Conservation (phyloP, 2,888 invertebrate species). For the Myopa testacea region DNA sequence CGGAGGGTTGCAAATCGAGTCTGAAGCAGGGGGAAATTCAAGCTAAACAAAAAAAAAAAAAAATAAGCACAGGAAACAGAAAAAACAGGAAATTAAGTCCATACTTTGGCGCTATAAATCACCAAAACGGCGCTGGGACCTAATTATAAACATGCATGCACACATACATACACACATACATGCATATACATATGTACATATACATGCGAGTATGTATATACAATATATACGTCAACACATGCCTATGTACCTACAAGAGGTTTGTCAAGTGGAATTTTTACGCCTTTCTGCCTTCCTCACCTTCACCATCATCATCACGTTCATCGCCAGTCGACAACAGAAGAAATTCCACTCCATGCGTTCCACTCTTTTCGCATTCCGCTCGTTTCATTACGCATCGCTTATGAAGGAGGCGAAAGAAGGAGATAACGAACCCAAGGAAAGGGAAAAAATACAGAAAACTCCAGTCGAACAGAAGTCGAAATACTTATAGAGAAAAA, state of each 20-base stretch:
- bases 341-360: neutral
- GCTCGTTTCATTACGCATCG: too few relatives aligned
- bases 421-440: too few relatives aligned
- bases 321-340: neutral
- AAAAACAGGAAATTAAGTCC: neutral
- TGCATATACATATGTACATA: too few relatives aligned
- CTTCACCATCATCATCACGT: neutral
- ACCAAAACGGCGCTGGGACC: neutral
- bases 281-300: neutral
- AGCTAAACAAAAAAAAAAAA: too few relatives aligned
- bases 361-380: neutral
- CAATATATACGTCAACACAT: neutral
- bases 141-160: too few relatives aligned
- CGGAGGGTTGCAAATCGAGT: neutral
- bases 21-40: too few relatives aligned
- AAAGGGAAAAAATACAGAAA: neutral
- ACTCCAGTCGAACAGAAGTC: neutral
- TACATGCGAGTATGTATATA: neutral
- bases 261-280: constrained; percentile 21
- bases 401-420: neutral
- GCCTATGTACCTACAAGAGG: neutral
- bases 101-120: constrained; percentile 1
- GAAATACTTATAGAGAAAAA: neutral
- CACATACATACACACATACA: too few relatives aligned
- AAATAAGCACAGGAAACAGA: neutral